Percentiles rank a stretch among this genome's conserved stretches.
Conservation (phyloP, 2,888 invertebrate species). For the Schizaphis graminum region DNA sequence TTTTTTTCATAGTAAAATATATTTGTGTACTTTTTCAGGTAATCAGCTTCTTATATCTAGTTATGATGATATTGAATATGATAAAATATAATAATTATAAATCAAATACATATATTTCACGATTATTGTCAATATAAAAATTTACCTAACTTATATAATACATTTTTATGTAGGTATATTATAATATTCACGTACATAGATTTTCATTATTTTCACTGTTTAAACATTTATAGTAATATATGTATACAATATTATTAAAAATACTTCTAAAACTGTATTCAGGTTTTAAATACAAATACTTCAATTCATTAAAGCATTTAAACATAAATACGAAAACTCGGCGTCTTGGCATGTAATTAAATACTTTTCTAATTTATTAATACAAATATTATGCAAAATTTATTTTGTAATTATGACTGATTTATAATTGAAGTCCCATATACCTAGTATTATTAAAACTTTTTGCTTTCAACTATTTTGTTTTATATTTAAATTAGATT, state of each 20-base stretch:
- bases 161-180: background rate
- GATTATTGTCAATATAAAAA: background rate
- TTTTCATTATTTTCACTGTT: background rate
- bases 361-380: background rate
- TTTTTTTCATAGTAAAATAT: too few species aligned
- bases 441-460: too few species aligned
- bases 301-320: too few species aligned
- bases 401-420: too few species aligned
- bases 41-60: too few species aligned
- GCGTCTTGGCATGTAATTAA: background rate
- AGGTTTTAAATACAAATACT: too few species aligned
- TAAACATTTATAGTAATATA: background rate
- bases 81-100: too few species aligned
- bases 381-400: too few species aligned
- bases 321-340: background rate
- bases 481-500: too few species aligned
- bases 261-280: background rate
- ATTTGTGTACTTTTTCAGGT: too few species aligned
- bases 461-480: too few species aligned
- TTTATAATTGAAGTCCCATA: too few species aligned
- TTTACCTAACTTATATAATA: background rate
- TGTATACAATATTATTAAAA: background rate
- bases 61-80: background rate
- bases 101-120: background rate
- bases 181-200: background rate